Base-by-base conservation (phyloP, 2,113 vertebrate genomes). In the Sisor rabdophorus region DNA sequence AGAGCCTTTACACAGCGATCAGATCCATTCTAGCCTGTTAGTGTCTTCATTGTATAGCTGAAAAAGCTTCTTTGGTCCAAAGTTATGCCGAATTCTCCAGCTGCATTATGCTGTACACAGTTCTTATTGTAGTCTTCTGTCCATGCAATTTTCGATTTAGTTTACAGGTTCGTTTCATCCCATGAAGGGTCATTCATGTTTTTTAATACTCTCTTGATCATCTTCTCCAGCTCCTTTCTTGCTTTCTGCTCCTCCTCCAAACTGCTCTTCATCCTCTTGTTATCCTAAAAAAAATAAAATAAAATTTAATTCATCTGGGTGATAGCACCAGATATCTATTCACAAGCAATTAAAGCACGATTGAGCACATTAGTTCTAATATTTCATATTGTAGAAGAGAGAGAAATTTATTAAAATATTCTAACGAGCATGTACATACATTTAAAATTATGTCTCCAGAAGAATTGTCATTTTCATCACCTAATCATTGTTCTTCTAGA, bases 121-220 rank as follows among this genome's bases (percentile, higher is more conserved):
- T 53, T 55, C 2, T 19, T 55, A 32, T 20, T 30, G 56, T 3
- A 71, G 55, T 61, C 44, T 47, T 60, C 47, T 10, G 28, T 61
- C 15, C n/a, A 47, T 50, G 48, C 19, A 32, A 50, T 48, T 22
- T 28, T 28, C 44, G n/a, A 20, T 12, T 15, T 36, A 32, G 20
- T 73, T 94, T 92, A 98, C 83, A 98, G 94, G 83, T 97, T 98
- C 32, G 95, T 98, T 90, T 99, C 97, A 19, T 98, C 97, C 96
- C 96, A 98, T 28, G 94, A 93, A 1, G 94, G 94, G 86, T 99
- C 97, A 1, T 97, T 95, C 93, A 96, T 92, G 85, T 87, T 95
- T 90, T 98, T 98, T 72, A 98, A 87, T 60, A 98, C 94, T 85
- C 93, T 95, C 86, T 95, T 89, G 84, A 99, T 91, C 73, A 97